Evolutionary conservation across 2,888 invertebrate species (phyloP), one percentile per base, ranked within the genome.

Genomic region (Cynaeus angustus): DNA sequence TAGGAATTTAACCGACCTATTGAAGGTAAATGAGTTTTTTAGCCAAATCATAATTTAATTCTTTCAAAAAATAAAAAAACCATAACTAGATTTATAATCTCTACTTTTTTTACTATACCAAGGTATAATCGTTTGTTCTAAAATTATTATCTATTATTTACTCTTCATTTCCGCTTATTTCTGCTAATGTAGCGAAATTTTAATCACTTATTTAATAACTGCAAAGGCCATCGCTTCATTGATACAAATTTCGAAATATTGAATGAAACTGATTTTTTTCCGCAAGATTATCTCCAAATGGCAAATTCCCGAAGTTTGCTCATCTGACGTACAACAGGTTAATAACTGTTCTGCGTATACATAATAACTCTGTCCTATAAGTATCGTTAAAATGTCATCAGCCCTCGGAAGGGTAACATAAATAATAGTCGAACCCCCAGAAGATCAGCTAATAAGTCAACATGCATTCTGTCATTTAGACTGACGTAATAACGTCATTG

Each of bases 401-500:
- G 67, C 68, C 68, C 73, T 68, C 53, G 26, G 68, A 75, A 75
- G 75, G 73, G 71, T 74, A 74, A 72, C 76, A 76, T 80, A 81
- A 83, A 82, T 83, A 82, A 82, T 80, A 81, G 79, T 82, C 37
- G 48, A 70, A 84, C 83, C 83, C 79, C 73, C 75, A 74, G 74
- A 75, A 81, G 84, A 83, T 85, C 81, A 85, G 81, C 84, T 81
- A 82, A 83, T 81, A 83, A 82, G 84, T 84, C 84, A 85, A 85
- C 84, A 84, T 76, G 79, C 79, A 78, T 79, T 79, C 79, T 77
- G 78, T 80, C 81, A 83, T 82, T 81, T 78, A 78, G 74, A 69
- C 73, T 65, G 70, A 52, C 74, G 77, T 77, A 80, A 78, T 80
- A 80, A 79, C 73, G 78, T 75, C 72, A 80, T 80, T 80, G 79